Evolutionary conservation across 1,140 invertebrate genomes (phyloP), one percentile per base, ranked within the genome.

Genomic region (Drosophila aff.): DNA sequence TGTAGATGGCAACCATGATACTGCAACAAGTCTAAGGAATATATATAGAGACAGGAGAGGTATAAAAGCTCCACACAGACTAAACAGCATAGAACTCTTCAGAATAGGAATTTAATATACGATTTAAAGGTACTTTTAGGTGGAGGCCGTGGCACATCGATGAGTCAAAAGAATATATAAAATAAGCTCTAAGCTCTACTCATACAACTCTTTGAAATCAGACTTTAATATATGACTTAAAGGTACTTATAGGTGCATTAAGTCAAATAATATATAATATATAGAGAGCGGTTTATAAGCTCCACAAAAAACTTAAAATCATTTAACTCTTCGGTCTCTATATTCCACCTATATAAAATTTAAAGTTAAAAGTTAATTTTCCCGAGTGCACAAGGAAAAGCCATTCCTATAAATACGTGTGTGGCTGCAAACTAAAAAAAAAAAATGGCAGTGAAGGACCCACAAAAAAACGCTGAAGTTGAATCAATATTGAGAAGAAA

Each of bases 401-500:
- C 28, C 65, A 71, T 71, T 15, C 40, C 62, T 71, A 71, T 71
- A 67, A 71, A 71, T 67, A 67, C 62, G n/a, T 64, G 38, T 66
- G 49, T 71, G 49, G 67, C 49, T 53, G 67, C 40, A 67, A 15
- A 23, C 15, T 33, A 50, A 4, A 69, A 68, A 49, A 57, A 50
- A 69, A 68, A 57, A 49, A 23, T 23, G 31, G 16, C 33, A 16
- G 21, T 41, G 21, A 65, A 40, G 58, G 40, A 65, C 63, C 26
- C 59, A 78, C 15, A 63, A 26, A 47, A 72, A 72, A 73, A 44
- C 38, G 5, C 46, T 58, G 65, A 86, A 79, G 80, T 53, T 75
- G 66, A 86, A 86, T 86, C 82, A 86, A 85, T 85, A 85, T 81
- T 72, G 65, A 52, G 49, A 43, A 47, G 53, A 75, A 60, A 65